phyloP scores from a whole-genome alignment of 2,888 invertebrate genomes.

The Andrena marginata region DNA sequence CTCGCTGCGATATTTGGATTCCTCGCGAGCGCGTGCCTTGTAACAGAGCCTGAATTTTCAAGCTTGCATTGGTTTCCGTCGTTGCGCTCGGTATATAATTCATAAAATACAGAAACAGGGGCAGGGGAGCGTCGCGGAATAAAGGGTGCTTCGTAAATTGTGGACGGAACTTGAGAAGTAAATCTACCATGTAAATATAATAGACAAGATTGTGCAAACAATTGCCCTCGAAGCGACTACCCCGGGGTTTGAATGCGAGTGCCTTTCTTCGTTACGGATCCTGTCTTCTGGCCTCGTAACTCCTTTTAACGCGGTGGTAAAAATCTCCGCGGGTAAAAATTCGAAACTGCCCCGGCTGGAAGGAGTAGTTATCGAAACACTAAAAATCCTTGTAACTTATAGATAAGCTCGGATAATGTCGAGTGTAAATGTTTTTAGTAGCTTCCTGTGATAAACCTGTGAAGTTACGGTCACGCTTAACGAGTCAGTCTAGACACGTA shows the following conservation, averaged over 20 bases:
- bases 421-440: not conserved
- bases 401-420: not conserved
- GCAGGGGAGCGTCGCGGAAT: not conserved
- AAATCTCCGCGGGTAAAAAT: not conserved
- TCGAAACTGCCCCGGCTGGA: not conserved
- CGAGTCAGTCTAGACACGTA: not conserved
- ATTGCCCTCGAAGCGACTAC: not conserved
- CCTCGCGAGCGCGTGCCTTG: constrained; percentile 31
- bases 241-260: not conserved
- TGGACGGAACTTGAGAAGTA: not conserved
- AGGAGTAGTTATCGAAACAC: not conserved
- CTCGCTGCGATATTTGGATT: constrained; percentile 42
- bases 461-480: not conserved
- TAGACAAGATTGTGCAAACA: not conserved
- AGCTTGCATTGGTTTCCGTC: constrained; percentile 43
- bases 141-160: not conserved
- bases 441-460: not conserved
- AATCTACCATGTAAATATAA: not conserved
- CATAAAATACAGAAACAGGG: constrained; percentile 28
- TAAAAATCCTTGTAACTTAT: not conserved
- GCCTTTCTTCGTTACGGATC: not conserved
- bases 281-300: not conserved
- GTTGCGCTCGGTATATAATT: constrained; percentile 12
- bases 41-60: constrained; percentile 44
- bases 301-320: not conserved